phyloP scores from a whole-genome alignment of 2,797 vertebrate species.

The Botia almorhae region DNA sequence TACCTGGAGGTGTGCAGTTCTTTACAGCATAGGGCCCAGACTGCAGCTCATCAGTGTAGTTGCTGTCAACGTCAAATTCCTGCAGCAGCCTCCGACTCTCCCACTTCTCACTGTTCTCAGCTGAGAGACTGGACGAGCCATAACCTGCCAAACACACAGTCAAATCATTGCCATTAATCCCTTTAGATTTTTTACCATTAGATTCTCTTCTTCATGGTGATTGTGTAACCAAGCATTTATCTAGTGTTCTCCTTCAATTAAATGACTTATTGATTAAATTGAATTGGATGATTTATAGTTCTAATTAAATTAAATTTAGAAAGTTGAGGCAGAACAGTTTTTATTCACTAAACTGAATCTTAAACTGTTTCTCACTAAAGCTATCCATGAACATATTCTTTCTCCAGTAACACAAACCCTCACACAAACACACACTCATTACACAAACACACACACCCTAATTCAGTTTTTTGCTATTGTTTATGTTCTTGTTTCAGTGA shows the following conservation, averaged over 20 bases:
- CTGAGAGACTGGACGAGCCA: conserved; percentile 66
- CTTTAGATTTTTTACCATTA: no score
- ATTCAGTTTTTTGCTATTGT: background rate
- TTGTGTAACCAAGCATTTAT: background rate
- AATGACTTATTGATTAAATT: background rate
- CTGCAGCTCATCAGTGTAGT: conserved; percentile 60
- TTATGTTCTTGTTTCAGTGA: background rate
- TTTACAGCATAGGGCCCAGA: conserved; percentile 63
- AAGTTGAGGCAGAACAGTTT: no score
- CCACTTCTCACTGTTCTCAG: conserved; percentile 71
- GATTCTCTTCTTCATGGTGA: background rate
- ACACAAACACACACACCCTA: background rate
- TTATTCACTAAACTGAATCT: background rate
- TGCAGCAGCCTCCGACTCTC: conserved; percentile 79
- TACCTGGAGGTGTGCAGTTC: conserved; percentile 89
- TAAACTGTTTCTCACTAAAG: background rate
- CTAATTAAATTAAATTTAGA: background rate
- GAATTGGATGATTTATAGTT: background rate
- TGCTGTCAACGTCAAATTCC: conserved; percentile 56
- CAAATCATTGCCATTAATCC: background rate
- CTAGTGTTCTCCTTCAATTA: background rate
- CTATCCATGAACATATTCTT: background rate
- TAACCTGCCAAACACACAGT: conserved; percentile 67
- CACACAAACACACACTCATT: background rate
- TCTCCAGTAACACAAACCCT: background rate